Percentiles rank a stretch among this genome's conserved stretches.
Evolutionary conservation across 1,140 invertebrate genomes (phyloP).

Genomic region (Laodelphax striatellus): DNA sequence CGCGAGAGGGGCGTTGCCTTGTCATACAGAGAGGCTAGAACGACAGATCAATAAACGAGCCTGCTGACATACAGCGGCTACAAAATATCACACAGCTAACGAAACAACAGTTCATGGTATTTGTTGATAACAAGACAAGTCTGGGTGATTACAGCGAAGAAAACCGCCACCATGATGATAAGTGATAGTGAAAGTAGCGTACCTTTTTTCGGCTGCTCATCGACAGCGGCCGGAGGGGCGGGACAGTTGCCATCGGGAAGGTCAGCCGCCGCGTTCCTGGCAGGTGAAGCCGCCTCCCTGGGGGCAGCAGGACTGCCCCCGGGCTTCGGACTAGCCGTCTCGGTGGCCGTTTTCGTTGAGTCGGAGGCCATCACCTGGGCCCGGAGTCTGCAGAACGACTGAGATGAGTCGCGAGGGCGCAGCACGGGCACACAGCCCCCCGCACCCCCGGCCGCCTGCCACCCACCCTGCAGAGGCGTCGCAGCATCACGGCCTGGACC

Average conservation of each 20-base stretch:
- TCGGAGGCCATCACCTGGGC: neutral
- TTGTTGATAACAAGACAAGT: too few species aligned
- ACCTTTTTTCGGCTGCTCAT: too few species aligned
- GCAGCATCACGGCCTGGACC: neutral
- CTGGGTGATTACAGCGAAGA: too few species aligned
- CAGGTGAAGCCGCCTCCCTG: neutral
- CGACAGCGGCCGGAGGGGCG: neutral
- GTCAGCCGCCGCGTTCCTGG: neutral
- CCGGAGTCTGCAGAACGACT: constrained; percentile 2
- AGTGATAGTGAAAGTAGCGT: too few species aligned
- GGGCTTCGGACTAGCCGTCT: neutral
- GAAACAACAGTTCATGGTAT: too few species aligned
- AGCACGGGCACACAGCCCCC: neutral
- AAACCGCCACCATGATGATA: too few species aligned
- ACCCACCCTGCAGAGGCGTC: too few species aligned
- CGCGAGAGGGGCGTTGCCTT: neutral
- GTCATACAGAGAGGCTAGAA: too few species aligned
- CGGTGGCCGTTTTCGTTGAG: neutral
- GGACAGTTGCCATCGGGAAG: neutral
- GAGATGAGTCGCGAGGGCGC: neutral
- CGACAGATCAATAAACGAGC: too few species aligned
- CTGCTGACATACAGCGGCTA: too few species aligned
- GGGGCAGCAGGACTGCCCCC: neutral
- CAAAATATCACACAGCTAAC: too few species aligned
- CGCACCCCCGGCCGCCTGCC: neutral